Percentiles rank a stretch among this genome's conserved stretches.
Evolutionary conservation across 64 coral and sea anemone species (phyloP).

Genomic region (Actinia tenebrosa): DNA sequence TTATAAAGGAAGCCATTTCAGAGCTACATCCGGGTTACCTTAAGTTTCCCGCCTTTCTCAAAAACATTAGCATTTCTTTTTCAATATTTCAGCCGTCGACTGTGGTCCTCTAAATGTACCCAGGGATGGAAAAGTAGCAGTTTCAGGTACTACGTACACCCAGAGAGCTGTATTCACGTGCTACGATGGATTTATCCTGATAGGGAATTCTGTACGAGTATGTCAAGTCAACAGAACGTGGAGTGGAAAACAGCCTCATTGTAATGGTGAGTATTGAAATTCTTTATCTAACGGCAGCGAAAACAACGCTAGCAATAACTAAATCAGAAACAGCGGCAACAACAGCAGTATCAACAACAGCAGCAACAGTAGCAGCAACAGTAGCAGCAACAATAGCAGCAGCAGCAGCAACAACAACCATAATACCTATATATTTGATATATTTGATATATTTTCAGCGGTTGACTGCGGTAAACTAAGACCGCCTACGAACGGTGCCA

Average conservation of each 20-base stretch:
- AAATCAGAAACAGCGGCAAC: background rate
- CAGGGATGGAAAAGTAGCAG: constrained; percentile 21
- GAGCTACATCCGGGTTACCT: background rate
- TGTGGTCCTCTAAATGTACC: constrained; percentile 42
- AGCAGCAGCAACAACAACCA: background rate
- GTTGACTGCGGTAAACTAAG: constrained; percentile 29
- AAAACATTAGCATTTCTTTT: background rate
- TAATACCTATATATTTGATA: too few relatives aligned
- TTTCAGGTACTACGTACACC: constrained; percentile 12
- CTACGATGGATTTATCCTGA: constrained; percentile 44
- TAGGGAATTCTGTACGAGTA: constrained; percentile 1
- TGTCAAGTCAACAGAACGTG: constrained; percentile 49
- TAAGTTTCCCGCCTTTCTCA: too few relatives aligned
- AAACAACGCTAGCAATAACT: background rate
- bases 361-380: background rate
- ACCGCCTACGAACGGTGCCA: constrained; percentile 42
- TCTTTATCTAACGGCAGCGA: background rate
- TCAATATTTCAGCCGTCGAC: constrained; percentile 28
- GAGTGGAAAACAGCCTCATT: constrained; percentile 32
- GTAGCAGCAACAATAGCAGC: background rate
- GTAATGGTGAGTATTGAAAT: constrained; percentile 28
- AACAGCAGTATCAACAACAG: background rate
- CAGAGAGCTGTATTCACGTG: constrained; percentile 31
- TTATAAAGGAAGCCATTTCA: background rate
- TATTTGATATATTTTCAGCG: constrained; percentile 13